phyloP scores from a whole-genome alignment of 2,888 invertebrate species.

The Cerceris ruficornis region DNA sequence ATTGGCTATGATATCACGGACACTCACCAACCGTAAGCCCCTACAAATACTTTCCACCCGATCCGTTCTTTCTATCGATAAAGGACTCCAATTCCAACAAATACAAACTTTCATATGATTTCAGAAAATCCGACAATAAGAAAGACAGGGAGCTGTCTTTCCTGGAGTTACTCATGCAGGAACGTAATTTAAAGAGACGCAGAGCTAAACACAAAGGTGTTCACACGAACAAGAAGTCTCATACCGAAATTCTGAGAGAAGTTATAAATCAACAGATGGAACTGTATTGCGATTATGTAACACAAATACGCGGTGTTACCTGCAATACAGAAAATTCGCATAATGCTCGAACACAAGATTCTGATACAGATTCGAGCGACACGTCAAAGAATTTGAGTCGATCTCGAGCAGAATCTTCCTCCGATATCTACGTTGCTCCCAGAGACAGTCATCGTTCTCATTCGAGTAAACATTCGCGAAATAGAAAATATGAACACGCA shows the following conservation, averaged over 20 bases:
- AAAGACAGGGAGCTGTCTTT: constrained; percentile 66
- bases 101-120: constrained; percentile 10
- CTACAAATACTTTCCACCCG: background rate
- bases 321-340: background rate
- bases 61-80: background rate
- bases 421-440: background rate
- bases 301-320: constrained; percentile 25
- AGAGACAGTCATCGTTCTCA: background rate
- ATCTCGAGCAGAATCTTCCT: background rate
- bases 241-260: constrained; percentile 78
- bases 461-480: background rate
- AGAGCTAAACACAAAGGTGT: constrained; percentile 78
- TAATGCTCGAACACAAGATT: background rate
- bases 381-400: background rate
- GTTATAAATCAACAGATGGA: constrained; percentile 80
- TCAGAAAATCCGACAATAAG: constrained; percentile 52
- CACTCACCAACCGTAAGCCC: constrained; percentile 71
- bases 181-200: constrained; percentile 78
- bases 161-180: constrained; percentile 75
- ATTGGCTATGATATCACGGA: constrained; percentile 76
- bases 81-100: too few species aligned
- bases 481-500: background rate
- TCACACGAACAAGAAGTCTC: constrained; percentile 80
- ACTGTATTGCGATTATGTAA: constrained; percentile 72
- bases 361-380: background rate